These are phyloP conservation scores for Leucopsar rothschildi DNA, from an alignment of 2,113 vertebrate species.

Conservation along the genomic window DNA sequence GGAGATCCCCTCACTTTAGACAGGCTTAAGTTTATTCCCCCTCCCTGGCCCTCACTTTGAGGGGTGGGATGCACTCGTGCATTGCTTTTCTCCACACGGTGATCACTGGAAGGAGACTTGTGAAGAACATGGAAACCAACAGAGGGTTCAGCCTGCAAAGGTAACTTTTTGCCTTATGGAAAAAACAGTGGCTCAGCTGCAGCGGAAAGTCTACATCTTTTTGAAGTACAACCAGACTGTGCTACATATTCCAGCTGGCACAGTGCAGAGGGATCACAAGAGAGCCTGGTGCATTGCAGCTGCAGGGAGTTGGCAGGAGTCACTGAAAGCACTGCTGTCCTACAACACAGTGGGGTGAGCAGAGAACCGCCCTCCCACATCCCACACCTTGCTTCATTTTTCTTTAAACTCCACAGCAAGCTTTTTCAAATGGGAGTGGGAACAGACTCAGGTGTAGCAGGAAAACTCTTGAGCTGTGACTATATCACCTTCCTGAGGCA, in stretches of 20 bases:
- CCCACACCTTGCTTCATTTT: rapidly evolving
- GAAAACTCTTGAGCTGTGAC: not conserved
- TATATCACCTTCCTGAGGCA: not conserved
- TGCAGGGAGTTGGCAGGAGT: not conserved
- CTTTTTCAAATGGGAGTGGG: not conserved
- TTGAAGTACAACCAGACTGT: not conserved
- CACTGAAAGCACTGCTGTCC: not conserved
- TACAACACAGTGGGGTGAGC: rapidly evolving
- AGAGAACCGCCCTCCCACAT: not conserved
- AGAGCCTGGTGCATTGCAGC: rapidly evolving
- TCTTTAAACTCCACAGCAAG: not conserved
- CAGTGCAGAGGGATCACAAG: not conserved
- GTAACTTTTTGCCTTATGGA: not conserved
- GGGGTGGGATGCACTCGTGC: rapidly evolving
- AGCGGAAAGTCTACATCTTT: not conserved
- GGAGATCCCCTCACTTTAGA: not conserved
- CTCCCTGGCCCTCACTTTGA: not conserved
- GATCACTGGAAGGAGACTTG: not conserved
- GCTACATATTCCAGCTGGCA: not conserved
- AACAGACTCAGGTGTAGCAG: not conserved
- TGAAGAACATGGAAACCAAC: not conserved
- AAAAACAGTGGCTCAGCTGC: not conserved
- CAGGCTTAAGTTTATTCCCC: not conserved
- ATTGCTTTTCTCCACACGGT: not conserved
- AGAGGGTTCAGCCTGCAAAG: not conserved